phyloP scores from a whole-genome alignment of 2,797 vertebrate species.

The Eulemur rubriventer region DNA sequence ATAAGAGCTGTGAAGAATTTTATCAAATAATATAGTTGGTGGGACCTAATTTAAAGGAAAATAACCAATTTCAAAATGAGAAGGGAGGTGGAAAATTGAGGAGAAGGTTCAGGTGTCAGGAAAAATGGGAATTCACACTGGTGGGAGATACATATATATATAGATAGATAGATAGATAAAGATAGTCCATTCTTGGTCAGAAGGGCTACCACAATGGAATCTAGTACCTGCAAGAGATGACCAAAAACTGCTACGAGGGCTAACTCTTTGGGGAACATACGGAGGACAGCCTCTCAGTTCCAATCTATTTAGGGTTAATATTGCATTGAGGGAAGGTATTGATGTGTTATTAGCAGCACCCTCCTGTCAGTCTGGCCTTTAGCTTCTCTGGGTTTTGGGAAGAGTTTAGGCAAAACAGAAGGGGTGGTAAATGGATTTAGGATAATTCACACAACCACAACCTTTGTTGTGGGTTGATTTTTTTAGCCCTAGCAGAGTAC shows the following conservation, averaged over 20 bases:
- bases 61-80: background rate
- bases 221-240: background rate
- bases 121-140: background rate
- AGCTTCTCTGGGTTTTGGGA: background rate
- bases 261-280: background rate
- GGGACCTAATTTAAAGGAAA: constrained; percentile 23
- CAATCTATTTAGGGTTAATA: background rate
- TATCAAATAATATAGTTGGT: constrained; percentile 36
- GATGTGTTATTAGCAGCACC: background rate
- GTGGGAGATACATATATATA: background rate
- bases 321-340: background rate
- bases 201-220: background rate
- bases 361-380: background rate
- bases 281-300: background rate
- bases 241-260: background rate
- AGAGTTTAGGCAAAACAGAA: background rate
- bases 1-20: constrained; percentile 30
- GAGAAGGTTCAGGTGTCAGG: background rate
- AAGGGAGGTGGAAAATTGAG: background rate
- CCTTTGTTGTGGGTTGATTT: background rate
- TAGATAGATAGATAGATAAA: background rate
- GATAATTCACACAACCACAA: background rate
- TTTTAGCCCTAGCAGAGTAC: background rate
- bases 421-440: background rate
- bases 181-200: background rate